phyloP scores from a whole-genome alignment of 2,113 vertebrate genomes.

The Calyptommatus sinebrachiatus region DNA sequence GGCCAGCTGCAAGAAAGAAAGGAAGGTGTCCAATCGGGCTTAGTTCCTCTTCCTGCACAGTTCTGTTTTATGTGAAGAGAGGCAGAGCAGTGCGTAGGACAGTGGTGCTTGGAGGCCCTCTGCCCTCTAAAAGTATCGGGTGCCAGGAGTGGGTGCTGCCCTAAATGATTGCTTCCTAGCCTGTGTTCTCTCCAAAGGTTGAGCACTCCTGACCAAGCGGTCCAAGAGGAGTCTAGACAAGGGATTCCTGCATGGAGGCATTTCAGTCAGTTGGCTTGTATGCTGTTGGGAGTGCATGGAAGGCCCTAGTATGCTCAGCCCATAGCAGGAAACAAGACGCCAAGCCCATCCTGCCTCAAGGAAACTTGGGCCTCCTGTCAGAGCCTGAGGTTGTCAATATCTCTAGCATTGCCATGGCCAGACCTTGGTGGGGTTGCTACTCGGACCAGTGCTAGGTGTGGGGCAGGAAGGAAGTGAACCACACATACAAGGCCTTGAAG shows the following conservation, averaged over 20 bases:
- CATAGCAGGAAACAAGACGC: background rate
- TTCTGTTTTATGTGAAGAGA: background rate
- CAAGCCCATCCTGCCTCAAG: background rate
- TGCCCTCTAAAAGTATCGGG: background rate
- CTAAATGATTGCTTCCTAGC: background rate
- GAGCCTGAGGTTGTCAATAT: too few relatives aligned
- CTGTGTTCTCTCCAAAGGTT: too few relatives aligned
- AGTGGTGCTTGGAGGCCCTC: background rate
- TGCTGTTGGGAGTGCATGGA: background rate
- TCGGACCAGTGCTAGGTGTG: background rate
- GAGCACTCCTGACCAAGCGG: background rate
- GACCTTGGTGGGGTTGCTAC: background rate
- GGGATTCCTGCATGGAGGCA: too few relatives aligned
- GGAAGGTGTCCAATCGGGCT: background rate
- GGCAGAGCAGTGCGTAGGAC: background rate
- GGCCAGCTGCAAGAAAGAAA: background rate
- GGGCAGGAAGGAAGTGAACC: too few relatives aligned
- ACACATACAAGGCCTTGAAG: too few relatives aligned
- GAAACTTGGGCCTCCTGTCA: background rate
- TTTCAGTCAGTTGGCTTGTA: too few relatives aligned
- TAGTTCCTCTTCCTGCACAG: background rate
- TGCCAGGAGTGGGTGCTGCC: background rate
- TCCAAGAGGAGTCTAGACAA: too few relatives aligned
- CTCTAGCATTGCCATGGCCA: too few relatives aligned
- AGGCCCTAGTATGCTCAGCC: background rate